phyloP scores from a whole-genome alignment of 1,140 invertebrate species.

The Cotesia glomerata region DNA sequence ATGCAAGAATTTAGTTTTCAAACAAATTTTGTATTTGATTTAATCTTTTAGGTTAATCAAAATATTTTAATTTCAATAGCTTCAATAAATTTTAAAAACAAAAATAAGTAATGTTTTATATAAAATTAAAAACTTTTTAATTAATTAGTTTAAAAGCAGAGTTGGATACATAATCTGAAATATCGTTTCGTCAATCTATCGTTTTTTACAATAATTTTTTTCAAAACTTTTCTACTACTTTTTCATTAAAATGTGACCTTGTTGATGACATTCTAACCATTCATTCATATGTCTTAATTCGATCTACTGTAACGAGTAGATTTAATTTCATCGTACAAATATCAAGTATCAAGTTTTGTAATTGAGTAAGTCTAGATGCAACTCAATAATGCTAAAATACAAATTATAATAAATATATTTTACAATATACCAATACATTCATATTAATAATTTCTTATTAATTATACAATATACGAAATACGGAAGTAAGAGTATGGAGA shows the following conservation, averaged over 20 bases:
- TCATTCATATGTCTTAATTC: not conserved
- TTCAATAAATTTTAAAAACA: no score
- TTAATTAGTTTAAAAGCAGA: not conserved
- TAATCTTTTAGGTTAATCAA: no score
- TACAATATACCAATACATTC: not conserved
- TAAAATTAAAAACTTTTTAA: not conserved
- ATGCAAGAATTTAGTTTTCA: no score
- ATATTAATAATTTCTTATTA: no score
- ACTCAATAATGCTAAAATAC: conserved; percentile 3
- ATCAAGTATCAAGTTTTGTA: conserved; percentile 3
- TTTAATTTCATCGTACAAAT: not conserved
- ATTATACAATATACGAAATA: not conserved
- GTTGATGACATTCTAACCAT: no score
- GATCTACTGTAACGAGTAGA: conserved; percentile 2
- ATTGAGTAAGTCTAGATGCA: conserved; percentile 1
- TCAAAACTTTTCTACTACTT: not conserved
- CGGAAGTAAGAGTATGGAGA: not conserved
- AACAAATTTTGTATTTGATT: no score
- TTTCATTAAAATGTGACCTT: not conserved
- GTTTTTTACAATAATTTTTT: not conserved
- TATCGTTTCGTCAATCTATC: not conserved
- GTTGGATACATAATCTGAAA: no score
- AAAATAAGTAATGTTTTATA: no score
- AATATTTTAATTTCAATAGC: no score
- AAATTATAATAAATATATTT: not conserved